Base-by-base conservation (phyloP, 2,113 vertebrate genomes). In the Tyrannus savana region DNA sequence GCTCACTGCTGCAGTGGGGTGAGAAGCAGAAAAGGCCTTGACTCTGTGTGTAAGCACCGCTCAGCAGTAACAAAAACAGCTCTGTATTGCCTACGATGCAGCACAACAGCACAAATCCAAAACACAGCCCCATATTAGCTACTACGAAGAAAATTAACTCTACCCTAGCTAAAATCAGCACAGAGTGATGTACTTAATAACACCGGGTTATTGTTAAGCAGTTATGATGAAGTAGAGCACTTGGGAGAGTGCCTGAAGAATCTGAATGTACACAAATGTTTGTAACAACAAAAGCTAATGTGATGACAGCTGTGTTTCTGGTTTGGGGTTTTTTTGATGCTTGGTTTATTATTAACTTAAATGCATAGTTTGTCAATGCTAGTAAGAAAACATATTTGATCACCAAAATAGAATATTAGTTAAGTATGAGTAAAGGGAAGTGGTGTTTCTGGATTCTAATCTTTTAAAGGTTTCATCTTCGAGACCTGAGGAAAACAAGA, bases 401-500 rank as follows among this genome's bases (percentile, higher is more conserved):
- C 22, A 53, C 14, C 6, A 16, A 37, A 72, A 50, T 19, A 74
- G 60, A 67, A 9, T 31, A 63, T 33, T 27, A 83, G 21, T 60
- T 63, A 27, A 62, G 11, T 67, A 5, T 33, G 17, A 88, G 4
- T 91, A 47, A 96, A 90, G 25, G 15, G 16, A 87, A 44, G 5
- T 52, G 7, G 31, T 87, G 17, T 88, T 83, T 94, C 64, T 96
- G 80, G 49, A 49, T 93, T 96, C 76, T 77, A 33, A 53, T 75
- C 28, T 97, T 94, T 79, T 82, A 58, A 95, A 99, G 99, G 99
- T 99, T 96, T 99, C 99, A 53, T 98, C 98, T 89, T 96, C 98
- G 2, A 98, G 98, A 90, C 99, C 99, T 50, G 99, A 99, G 96
- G 99, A 99, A 96, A 98, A 91, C 87, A 99, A 99, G 97, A 98